Evolutionary conservation across 2,888 invertebrate species (phyloP).

Genomic region (Eristalis intricaria): DNA sequence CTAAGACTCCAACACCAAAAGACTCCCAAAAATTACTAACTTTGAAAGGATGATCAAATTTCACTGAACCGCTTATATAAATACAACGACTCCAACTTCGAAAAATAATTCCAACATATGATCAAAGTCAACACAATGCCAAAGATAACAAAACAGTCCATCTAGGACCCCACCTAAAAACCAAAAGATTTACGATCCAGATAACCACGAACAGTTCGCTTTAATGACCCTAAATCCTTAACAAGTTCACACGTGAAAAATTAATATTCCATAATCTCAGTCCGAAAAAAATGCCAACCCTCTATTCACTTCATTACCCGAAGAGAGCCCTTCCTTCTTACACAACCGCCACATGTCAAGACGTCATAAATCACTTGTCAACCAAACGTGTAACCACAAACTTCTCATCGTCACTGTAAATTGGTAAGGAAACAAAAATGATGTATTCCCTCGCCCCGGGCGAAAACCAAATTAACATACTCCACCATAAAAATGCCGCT

Average conservation of each 20-base stretch:
- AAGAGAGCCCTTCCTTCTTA: neutral
- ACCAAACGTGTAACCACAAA: constrained; percentile 10
- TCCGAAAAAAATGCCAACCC: neutral
- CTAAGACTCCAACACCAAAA: no score
- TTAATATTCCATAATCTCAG: neutral
- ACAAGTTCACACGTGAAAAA: neutral
- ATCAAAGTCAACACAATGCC: no score
- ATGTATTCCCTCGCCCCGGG: neutral
- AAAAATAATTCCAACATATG: no score
- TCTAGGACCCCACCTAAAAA: no score
- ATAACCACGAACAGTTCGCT: neutral
- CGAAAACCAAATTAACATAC: constrained; percentile 45
- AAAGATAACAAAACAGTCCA: no score
- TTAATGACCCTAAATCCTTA: neutral
- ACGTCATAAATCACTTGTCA: constrained; percentile 19
- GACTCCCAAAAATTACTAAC: no score
- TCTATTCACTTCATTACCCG: neutral
- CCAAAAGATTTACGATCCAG: no score
- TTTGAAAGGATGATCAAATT: no score
- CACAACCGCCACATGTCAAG: neutral
- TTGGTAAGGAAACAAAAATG: neutral
- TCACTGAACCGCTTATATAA: no score
- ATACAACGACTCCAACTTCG: no score
- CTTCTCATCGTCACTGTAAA: constrained; percentile 26
- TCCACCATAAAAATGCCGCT: neutral